Base-by-base conservation (phyloP, 2,797 vertebrate species). In the Distichodus sexfasciatus region DNA sequence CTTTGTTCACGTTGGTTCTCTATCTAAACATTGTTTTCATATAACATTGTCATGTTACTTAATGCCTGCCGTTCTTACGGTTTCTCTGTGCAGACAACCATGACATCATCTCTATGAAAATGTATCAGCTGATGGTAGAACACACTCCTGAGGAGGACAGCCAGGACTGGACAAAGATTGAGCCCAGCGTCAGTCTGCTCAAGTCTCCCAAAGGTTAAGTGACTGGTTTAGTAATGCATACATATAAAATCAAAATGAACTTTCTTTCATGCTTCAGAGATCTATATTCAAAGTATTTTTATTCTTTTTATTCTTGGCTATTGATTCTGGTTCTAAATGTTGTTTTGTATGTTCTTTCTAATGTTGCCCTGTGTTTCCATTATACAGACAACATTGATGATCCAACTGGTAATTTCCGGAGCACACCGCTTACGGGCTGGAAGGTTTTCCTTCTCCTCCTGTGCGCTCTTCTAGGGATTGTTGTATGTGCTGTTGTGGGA, bases 91-190 rank as follows among this genome's bases (percentile, higher is more conserved):
- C 83, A 99, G 97, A 99, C 82, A 98, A 98, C 85, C 96, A 99
- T 0, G 97, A 99, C 83, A 93, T 99, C 71, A 95, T 99, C 86
- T 99, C 96, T 0, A 95, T 99, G 94, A 99, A 99, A 89, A 88
- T 99, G 19, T 99, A 98, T 87, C 96, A 99, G 87, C 90, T 99
- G 77, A 96, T 95, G 93, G 96, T 99, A 12, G 96, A 98, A 51
- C 96, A 98, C 80, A 92, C 93, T 0, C 77, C 91, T 0, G 97
- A 99, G 8, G 96, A 98, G 77, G 97, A 98, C 38, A 93, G 84
- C 1, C 85, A 94, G 43, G 97, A 99, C 86, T 99, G 96, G 96
- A 98, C 96, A 40, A 98, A 98, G 87, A 97, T 99, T 0, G 94
- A 98, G 82, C 97, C 97, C 17, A 95, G 95, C 0, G 96, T 98